Percentiles rank a stretch among this genome's conserved stretches.
Conservation (phyloP, 2,888 invertebrate species). For the Alsophila aescularia region DNA sequence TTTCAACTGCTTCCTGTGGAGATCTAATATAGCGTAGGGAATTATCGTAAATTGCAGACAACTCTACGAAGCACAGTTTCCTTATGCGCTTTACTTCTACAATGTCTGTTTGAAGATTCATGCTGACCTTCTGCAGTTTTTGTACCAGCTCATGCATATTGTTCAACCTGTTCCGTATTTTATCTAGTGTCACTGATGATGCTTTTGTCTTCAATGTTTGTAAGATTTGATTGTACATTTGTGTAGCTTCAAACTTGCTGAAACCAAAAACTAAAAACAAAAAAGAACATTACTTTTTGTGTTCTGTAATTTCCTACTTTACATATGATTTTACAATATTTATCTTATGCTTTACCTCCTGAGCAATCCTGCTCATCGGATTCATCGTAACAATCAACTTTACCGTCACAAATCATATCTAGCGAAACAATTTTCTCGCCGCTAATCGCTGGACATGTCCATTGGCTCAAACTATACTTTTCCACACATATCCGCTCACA, state of each 20-base stretch:
- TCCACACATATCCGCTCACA: slow-evolving; percentile 64
- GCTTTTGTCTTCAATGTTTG: slow-evolving; percentile 50
- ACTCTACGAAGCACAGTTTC: slow-evolving; percentile 50
- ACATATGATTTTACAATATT: background rate
- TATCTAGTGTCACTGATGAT: slow-evolving; percentile 40
- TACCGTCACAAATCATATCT: slow-evolving; percentile 68
- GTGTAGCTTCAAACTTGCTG: slow-evolving; percentile 56
- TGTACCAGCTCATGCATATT: slow-evolving; percentile 45
- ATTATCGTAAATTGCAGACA: slow-evolving; percentile 52
- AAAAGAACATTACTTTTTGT: background rate
- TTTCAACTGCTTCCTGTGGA: slow-evolving; percentile 45
- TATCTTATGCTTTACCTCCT: slow-evolving; percentile 44
- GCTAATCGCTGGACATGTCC: slow-evolving; percentile 57
- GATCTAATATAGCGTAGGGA: background rate
- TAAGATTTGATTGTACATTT: slow-evolving; percentile 51
- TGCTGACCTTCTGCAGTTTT: slow-evolving; percentile 49
- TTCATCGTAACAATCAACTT: slow-evolving; percentile 71
- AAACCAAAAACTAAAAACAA: slow-evolving; percentile 43
- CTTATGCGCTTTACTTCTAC: slow-evolving; percentile 47
- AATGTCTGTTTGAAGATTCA: slow-evolving; percentile 38
- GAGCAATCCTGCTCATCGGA: slow-evolving; percentile 64
- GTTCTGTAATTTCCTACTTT: background rate
- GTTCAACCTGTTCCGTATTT: slow-evolving; percentile 43
- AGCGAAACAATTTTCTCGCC: slow-evolving; percentile 50
- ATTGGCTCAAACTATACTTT: slow-evolving; percentile 53